Conservation (phyloP, 2,797 vertebrate genomes). For the Lepidocolaptes lacrymiger region DNA sequence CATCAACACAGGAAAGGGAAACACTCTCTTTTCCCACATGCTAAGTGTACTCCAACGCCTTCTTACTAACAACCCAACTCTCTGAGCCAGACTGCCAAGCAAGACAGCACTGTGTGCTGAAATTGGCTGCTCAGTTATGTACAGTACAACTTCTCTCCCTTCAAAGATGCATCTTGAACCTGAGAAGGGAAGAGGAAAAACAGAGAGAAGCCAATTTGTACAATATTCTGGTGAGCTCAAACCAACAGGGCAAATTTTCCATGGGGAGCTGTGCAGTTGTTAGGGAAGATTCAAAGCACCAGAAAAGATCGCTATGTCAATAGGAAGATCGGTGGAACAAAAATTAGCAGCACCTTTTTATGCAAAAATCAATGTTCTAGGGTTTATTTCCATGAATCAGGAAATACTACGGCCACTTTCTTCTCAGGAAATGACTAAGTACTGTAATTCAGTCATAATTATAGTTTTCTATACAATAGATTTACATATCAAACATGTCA, state of each 20-base stretch:
- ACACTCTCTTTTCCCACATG: not conserved
- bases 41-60: fast-evolving
- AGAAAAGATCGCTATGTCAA: not conserved
- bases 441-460: constrained; percentile 62
- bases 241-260: not conserved
- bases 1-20: not conserved
- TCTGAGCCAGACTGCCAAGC: not conserved
- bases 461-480: constrained; percentile 54
- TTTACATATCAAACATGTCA: constrained; percentile 56
- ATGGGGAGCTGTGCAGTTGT: not conserved
- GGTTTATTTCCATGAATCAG: constrained; percentile 63
- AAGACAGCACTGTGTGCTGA: not conserved
- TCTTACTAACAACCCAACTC: not conserved
- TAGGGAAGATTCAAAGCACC: constrained; percentile 29
- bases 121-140: not conserved
- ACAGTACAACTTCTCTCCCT: not conserved
- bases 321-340: constrained; percentile 33
- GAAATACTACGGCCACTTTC: constrained; percentile 43
- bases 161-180: not conserved
- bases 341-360: constrained; percentile 67
- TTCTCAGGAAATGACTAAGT: constrained; percentile 62
- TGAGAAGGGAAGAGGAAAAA: not conserved
- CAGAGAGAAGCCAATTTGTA: not conserved
- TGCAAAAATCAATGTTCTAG: constrained; percentile 57
- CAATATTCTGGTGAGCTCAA: not conserved